Evolutionary conservation across 2,113 vertebrate species (phyloP), one percentile per base, ranked within the genome.

Genomic region (Strix aluco): DNA sequence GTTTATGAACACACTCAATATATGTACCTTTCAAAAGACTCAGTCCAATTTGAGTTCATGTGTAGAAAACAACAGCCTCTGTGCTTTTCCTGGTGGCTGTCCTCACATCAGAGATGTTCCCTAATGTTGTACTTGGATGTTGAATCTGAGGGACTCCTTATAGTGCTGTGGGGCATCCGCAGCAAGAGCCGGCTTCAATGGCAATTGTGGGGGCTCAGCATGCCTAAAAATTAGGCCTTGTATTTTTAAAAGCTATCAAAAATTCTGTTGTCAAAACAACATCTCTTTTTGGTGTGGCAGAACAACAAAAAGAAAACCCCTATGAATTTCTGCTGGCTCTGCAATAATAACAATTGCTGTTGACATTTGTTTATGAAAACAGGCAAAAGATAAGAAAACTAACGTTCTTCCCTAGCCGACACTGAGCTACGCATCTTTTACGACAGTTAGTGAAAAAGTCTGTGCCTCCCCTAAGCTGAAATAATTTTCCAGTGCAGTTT

Each of bases 161-260:
- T 58, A 52, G 5, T 36, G 46, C 71, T 59, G 29, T 20, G 42
- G 54, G 67, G 51, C 79, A 93, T 25, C 82, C 58, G 38, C 70
- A 85, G 52, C 38, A 78, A 84, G 38, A 78, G 13, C 17, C 6
- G 16, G 66, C 74, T 90, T 81, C 40, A 88, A 9, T 3, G 55
- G n/a, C 44, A 73, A 62, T 13, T 62, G 20, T 3, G 29, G 58
- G 38, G 73, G 34, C n/a, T 70, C 79, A 83, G 79, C 79, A 80
- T n/a, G 62, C 79, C 55, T 90, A 23, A 73, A 89, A 93, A 62
- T 34, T 32, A 73, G 62, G 62, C 46, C 38, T 73, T 59, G 20
- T 82, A 51, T 83, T 92, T 88, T 95, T 70, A 90, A 93, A 96
- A 88, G 82, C 67, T 90, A 90, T 81, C 62, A 88, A 93, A 93